Evolutionary conservation across 2,888 invertebrate genomes (phyloP).

Genomic region (Tetragonisca angustula): DNA sequence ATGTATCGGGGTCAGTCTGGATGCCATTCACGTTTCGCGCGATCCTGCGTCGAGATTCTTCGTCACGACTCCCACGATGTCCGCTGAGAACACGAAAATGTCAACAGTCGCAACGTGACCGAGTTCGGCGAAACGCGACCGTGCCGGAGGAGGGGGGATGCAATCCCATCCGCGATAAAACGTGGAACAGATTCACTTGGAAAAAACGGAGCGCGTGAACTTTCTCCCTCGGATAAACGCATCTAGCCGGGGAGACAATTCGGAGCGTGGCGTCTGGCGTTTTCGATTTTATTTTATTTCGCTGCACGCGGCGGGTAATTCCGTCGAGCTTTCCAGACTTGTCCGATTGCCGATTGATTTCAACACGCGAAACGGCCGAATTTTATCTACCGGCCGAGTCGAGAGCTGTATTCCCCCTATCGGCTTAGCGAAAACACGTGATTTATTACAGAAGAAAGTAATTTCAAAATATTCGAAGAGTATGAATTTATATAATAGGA

Average conservation of each 20-base stretch:
- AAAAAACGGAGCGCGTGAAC: background rate
- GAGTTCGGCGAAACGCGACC: slow-evolving; percentile 49
- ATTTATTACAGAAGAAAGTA: too few species aligned
- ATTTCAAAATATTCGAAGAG: too few species aligned
- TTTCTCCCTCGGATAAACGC: slow-evolving; percentile 24
- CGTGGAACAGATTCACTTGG: slow-evolving; percentile 25
- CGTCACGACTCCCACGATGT: slow-evolving; percentile 61
- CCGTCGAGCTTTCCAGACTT: too few species aligned
- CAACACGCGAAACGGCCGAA: too few species aligned
- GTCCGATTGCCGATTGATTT: too few species aligned
- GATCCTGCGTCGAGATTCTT: slow-evolving; percentile 60
- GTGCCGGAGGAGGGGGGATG: slow-evolving; percentile 9
- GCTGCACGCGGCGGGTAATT: slow-evolving; percentile 22
- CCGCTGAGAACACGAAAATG: slow-evolving; percentile 61
- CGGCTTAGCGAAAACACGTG: too few species aligned
- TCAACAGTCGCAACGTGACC: slow-evolving; percentile 68
- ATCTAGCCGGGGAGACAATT: slow-evolving; percentile 36
- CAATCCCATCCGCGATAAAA: slow-evolving; percentile 49
- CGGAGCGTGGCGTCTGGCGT: slow-evolving; percentile 22
- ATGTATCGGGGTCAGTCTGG: slow-evolving; percentile 42
- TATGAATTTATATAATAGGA: too few species aligned
- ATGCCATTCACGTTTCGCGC: slow-evolving; percentile 67
- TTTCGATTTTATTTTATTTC: slow-evolving; percentile 20
- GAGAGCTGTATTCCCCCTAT: too few species aligned
- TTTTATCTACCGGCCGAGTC: too few species aligned